phyloP scores from a whole-genome alignment of 2,797 vertebrate species.

The Dermochelys coriacea region DNA sequence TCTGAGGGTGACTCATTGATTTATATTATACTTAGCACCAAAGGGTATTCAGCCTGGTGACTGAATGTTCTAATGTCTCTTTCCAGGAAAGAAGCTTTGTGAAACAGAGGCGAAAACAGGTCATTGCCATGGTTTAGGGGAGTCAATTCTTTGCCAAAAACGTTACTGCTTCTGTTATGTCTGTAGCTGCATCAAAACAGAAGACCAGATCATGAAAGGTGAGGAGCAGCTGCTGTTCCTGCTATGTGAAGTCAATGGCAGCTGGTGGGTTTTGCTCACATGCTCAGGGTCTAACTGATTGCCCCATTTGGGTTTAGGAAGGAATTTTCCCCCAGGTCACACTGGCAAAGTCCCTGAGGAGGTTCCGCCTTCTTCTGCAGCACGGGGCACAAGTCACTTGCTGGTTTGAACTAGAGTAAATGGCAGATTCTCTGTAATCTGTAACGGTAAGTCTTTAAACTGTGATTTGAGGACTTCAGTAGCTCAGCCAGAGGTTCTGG shows the following conservation, averaged over 20 bases:
- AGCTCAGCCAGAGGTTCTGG: background rate
- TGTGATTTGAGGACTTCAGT: background rate
- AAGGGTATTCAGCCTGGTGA: constrained; percentile 17
- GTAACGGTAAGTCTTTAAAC: background rate
- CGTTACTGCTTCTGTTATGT: constrained; percentile 2
- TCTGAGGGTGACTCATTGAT: background rate
- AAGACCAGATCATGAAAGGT: background rate
- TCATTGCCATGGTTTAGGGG: constrained; percentile 61
- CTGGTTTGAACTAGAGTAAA: background rate
- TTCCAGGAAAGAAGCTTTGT: constrained; percentile 73
- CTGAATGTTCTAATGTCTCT: constrained; percentile 13
- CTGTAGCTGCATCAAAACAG: background rate
- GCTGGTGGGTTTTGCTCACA: background rate
- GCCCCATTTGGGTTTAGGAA: background rate
- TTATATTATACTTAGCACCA: background rate
- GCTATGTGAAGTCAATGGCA: background rate
- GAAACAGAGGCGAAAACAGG: constrained; percentile 54
- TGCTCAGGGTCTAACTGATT: background rate
- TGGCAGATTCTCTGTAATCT: background rate
- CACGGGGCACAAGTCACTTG: background rate
- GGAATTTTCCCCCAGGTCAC: background rate
- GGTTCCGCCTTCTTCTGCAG: no score
- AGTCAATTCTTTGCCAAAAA: background rate
- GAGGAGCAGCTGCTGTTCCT: background rate
- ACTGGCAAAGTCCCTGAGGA: background rate